These are phyloP conservation scores for Drosophila pruinosa DNA, from an alignment of 1,140 invertebrate species.

Conservation along the genomic window DNA sequence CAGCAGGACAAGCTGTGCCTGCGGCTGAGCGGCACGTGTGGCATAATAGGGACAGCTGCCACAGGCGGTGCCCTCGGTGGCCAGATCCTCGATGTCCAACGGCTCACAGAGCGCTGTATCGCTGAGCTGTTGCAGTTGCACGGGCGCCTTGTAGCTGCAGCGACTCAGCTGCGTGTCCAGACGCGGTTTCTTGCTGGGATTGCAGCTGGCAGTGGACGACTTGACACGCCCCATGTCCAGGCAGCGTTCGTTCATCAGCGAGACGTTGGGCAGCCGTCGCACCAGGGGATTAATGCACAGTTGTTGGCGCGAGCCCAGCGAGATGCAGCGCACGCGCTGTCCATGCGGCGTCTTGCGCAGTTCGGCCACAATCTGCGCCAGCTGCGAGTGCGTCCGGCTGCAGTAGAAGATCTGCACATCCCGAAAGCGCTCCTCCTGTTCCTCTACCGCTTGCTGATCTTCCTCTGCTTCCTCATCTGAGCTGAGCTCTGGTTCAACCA, in stretches of 20 bases:
- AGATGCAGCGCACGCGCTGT: slow-evolving; percentile 89
- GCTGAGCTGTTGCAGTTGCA: slow-evolving; percentile 87
- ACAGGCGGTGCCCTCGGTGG: slow-evolving; percentile 87
- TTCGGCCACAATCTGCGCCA: slow-evolving; percentile 96
- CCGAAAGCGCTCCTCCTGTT: slow-evolving; percentile 68
- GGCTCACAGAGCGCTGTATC: slow-evolving; percentile 88
- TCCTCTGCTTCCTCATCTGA: background rate
- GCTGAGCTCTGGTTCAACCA: too few species aligned
- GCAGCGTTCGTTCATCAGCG: slow-evolving; percentile 97
- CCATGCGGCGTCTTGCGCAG: slow-evolving; percentile 92
- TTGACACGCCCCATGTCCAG: slow-evolving; percentile 86
- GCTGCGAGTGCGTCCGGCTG: slow-evolving; percentile 97
- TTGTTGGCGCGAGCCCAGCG: slow-evolving; percentile 95
- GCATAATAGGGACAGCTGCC: slow-evolving; percentile 97
- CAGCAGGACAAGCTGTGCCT: slow-evolving; percentile 90
- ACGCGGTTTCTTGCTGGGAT: slow-evolving; percentile 86
- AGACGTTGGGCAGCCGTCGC: slow-evolving; percentile 88
- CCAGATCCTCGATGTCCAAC: slow-evolving; percentile 95
- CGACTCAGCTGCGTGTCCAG: slow-evolving; percentile 57
- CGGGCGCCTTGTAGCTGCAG: slow-evolving; percentile 88
- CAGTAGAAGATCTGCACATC: slow-evolving; percentile 93
- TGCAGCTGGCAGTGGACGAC: slow-evolving; percentile 83
- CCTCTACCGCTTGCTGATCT: background rate
- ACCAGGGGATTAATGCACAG: slow-evolving; percentile 96
- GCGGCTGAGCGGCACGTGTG: slow-evolving; percentile 89